phyloP scores from a whole-genome alignment of 2,888 invertebrate species.

The Fragum fragum region DNA sequence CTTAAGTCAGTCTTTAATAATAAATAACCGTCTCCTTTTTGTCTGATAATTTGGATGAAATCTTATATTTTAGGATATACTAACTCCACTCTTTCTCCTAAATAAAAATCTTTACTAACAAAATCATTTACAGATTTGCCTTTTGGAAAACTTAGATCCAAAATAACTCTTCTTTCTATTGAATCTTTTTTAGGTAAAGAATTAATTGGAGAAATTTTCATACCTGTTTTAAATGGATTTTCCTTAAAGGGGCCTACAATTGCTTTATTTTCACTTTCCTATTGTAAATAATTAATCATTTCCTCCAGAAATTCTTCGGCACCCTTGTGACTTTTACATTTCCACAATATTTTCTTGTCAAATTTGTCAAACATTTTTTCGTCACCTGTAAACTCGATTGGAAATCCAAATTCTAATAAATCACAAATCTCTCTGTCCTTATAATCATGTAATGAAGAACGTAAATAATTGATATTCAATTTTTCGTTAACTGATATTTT shows the following conservation, averaged over 20 bases:
- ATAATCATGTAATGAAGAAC: neutral
- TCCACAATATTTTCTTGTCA: neutral
- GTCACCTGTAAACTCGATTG: neutral
- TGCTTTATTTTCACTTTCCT: neutral
- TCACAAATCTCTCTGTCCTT: neutral
- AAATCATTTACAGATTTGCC: neutral
- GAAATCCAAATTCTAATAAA: neutral
- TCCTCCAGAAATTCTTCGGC: neutral
- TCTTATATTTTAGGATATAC: neutral
- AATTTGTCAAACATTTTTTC: neutral
- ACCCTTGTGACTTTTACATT: neutral
- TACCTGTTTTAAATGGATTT: slow-evolving; percentile 1
- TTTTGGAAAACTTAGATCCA: neutral
- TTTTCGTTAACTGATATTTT: neutral
- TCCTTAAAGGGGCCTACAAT: neutral
- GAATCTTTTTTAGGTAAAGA: slow-evolving; percentile 3
- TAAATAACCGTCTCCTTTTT: neutral
- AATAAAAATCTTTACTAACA: slow-evolving; percentile 1
- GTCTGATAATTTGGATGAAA: neutral
- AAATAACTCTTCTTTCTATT: neutral
- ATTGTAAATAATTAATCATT: neutral
- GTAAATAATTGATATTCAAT: neutral
- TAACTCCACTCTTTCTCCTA: neutral
- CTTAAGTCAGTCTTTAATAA: neutral
- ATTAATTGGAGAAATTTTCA: slow-evolving; percentile 4